A percentile compares a stretch with the other conserved stretches of the same genome.
Evolutionary conservation across 2,113 vertebrate species (phyloP).

Genomic region (Microtus ochrogaster): DNA sequence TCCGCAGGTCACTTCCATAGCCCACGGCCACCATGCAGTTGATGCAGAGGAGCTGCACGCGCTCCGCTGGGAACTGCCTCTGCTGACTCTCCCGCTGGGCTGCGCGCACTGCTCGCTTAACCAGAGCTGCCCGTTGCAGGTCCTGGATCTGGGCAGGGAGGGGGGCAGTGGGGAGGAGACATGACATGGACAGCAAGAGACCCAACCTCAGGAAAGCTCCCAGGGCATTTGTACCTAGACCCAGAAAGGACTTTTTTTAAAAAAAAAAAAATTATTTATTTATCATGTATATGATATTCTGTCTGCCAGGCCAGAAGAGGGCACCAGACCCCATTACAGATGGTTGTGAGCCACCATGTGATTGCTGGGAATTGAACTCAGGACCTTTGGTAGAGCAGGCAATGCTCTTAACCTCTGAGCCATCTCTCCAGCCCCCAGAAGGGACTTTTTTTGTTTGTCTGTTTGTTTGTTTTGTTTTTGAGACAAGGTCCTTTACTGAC

Average conservation of each 20-base stretch:
- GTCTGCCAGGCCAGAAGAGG: too few species aligned
- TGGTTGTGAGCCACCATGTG: too few species aligned
- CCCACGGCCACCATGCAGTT: slow-evolving; percentile 88
- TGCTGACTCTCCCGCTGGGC: slow-evolving; percentile 10
- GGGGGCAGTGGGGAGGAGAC: background rate
- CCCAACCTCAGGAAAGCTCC: background rate
- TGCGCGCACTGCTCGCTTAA: slow-evolving; percentile 69
- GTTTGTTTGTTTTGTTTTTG: background rate
- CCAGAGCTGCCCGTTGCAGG: slow-evolving; percentile 84
- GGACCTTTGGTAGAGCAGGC: too few species aligned
- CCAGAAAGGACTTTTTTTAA: background rate
- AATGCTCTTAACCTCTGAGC: too few species aligned
- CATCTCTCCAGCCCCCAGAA: too few species aligned
- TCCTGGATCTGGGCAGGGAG: slow-evolving; percentile 85
- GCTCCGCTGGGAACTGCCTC: slow-evolving; percentile 64
- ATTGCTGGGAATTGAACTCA: too few species aligned
- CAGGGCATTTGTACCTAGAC: background rate
- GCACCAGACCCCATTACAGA: too few species aligned
- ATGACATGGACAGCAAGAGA: background rate
- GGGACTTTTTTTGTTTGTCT: too few species aligned
- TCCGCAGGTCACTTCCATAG: slow-evolving; percentile 89
- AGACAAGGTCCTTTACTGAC: background rate
- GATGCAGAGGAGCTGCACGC: slow-evolving; percentile 87
- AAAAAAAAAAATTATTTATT: too few species aligned
- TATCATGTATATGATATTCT: too few species aligned